A percentile compares a stretch with the other conserved stretches of the same genome.
These are phyloP conservation scores for Dreissena polymorpha DNA, from an alignment of 1,140 invertebrate species.

Conservation along the genomic window DNA sequence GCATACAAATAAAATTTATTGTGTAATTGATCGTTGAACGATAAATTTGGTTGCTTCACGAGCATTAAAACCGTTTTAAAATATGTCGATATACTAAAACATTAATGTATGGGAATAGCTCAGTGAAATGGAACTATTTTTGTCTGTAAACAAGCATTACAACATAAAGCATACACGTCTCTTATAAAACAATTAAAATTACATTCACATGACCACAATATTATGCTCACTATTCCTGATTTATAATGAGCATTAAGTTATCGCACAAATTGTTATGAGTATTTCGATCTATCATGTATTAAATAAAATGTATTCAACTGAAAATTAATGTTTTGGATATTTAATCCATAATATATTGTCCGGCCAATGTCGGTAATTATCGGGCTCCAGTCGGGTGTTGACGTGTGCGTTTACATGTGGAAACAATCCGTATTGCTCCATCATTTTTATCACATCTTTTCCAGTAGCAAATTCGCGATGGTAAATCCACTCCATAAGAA, in stretches of 20 bases:
- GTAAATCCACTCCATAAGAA: slow-evolving; percentile 71
- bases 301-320: too few species aligned
- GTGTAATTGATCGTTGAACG: not conserved
- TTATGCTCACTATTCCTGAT: too few species aligned
- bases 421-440: slow-evolving; percentile 29
- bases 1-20: not conserved
- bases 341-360: slow-evolving; percentile 53
- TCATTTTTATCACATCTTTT: slow-evolving; percentile 40
- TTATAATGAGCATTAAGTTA: not conserved
- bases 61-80: too few species aligned
- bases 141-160: too few species aligned
- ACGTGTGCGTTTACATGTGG: slow-evolving; percentile 47
- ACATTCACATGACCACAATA: not conserved
- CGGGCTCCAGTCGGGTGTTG: slow-evolving; percentile 37
- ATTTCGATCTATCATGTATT: too few species aligned
- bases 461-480: slow-evolving; percentile 36
- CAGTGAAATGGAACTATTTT: too few species aligned
- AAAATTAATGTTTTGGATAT: slow-evolving; percentile 5
- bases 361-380: slow-evolving; percentile 37
- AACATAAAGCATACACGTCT: not conserved
- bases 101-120: too few species aligned
- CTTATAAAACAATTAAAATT: not conserved
- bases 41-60: not conserved
- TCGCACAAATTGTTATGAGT: not conserved
- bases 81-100: too few species aligned